Base-by-base conservation (phyloP, 2,797 vertebrate genomes). In the Babyrousa celebensis region DNA sequence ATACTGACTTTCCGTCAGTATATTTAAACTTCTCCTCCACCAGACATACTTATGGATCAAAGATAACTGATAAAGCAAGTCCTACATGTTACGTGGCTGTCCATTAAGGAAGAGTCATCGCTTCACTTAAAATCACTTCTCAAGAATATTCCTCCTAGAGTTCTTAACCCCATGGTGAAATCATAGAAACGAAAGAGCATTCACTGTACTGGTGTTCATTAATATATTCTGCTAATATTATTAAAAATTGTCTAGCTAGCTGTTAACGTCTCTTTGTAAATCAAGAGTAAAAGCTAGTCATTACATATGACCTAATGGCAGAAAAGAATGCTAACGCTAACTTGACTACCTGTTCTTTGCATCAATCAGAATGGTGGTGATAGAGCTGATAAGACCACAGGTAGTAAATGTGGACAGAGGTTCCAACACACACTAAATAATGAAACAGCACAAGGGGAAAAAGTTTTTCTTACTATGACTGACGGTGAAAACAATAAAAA, bases 351-450 rank as follows among this genome's bases (percentile, higher is more conserved):
- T 88, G 21, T 52, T 89, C 65, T 65, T 71, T 65, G 32, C 84
- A 93, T 90, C 72, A 27, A 6, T 94, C 88, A 94, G 72, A 88
- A 95, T 75, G 95, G 89, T 86, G 88, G 68, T 85, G 71, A 96
- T 71, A 68, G 20, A 85, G 79, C 25, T 88, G 91, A 40, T 71
- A 93, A 95, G 75, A 96, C 43, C 54, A 70, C 88, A 91, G 25
- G n/a, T 91, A 87, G 52, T 48, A 18, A 94, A 92, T 43, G n/a
- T 10, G 56, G 71, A 91, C 27, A 80, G 85, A 88, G 60, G 40
- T 90, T 95, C 65, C 84, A 93, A 95, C 89, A 96, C 86, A 93
- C 54, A 14, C 58, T 89, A 89, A 91, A 96, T 85, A 62, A 96
- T 21, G 89, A 89, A 93, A 60, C 62, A 89, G 94, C 89, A 92